A percentile compares a stretch with the other conserved stretches of the same genome.
phyloP scores from a whole-genome alignment of 2,888 invertebrate genomes.

The Tigriopus californicus region DNA sequence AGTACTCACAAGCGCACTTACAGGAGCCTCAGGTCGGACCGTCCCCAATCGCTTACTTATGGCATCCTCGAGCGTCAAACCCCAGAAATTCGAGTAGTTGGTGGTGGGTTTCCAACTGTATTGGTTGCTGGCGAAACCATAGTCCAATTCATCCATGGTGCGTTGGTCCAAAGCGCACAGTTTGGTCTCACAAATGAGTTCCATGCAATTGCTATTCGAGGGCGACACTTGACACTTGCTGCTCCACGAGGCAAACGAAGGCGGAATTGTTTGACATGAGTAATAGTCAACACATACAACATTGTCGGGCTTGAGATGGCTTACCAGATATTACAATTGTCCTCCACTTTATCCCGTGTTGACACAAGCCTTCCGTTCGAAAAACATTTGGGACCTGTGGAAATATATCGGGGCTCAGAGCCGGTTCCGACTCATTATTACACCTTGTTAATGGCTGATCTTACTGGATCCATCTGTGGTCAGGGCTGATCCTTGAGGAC shows the following conservation, averaged over 20 bases:
- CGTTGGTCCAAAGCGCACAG: slow-evolving; percentile 54
- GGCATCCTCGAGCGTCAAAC: slow-evolving; percentile 58
- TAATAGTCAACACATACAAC: not conserved
- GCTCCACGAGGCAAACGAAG: slow-evolving; percentile 17
- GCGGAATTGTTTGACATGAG: not conserved
- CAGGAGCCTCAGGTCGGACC: slow-evolving; percentile 35
- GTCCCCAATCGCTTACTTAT: slow-evolving; percentile 53
- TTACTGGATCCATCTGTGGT: no score
- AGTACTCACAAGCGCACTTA: slow-evolving; percentile 24
- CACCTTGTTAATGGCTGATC: no score
- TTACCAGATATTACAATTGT: slow-evolving; percentile 59
- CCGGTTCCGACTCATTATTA: no score
- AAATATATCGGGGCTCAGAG: no score
- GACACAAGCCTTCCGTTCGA: not conserved
- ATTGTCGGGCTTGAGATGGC: slow-evolving; percentile 20
- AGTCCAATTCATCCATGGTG: slow-evolving; percentile 46
- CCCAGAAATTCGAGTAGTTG: slow-evolving; percentile 68
- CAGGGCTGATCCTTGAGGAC: no score
- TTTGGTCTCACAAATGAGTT: slow-evolving; percentile 47
- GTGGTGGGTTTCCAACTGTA: slow-evolving; percentile 49
- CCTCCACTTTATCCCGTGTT: slow-evolving; percentile 31
- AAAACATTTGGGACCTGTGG: not conserved
- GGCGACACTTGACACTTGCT: slow-evolving; percentile 30
- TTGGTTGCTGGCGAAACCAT: slow-evolving; percentile 21
- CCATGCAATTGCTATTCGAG: slow-evolving; percentile 25